Percentiles rank a stretch among this genome's conserved stretches.
These are phyloP conservation scores for Andrena minutula DNA, from an alignment of 2,888 invertebrate genomes.

Conservation along the genomic window DNA sequence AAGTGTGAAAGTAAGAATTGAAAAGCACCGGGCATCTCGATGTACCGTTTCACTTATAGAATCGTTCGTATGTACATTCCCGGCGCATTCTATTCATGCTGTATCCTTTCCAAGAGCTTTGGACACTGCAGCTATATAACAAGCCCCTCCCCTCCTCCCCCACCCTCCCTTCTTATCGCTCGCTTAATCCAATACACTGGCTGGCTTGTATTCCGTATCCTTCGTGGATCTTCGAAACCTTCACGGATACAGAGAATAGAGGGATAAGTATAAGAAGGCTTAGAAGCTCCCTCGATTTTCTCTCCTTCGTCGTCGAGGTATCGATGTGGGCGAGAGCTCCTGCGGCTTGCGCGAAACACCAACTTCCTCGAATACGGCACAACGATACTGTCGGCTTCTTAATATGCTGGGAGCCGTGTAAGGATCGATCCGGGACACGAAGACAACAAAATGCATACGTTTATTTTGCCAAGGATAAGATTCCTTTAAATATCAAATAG, in stretches of 20 bases:
- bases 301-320: conserved; percentile 53
- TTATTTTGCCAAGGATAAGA: not conserved
- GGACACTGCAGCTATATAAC: conserved; percentile 23
- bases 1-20: not conserved
- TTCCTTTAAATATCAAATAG: not conserved
- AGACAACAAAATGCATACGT: not conserved
- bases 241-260: conserved; percentile 41
- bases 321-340: conserved; percentile 56
- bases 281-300: conserved; percentile 47
- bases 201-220: conserved; percentile 50
- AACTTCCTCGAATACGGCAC: conserved; percentile 68
- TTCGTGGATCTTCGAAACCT: conserved; percentile 57
- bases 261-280: conserved; percentile 63
- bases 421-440: not conserved
- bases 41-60: not conserved
- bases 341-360: conserved; percentile 68
- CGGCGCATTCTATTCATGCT: conserved; percentile 28
- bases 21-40: not conserved
- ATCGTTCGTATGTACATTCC: conserved; percentile 22
- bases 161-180: conserved; percentile 37
- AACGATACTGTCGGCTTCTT: conserved; percentile 36
- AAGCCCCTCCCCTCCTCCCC: conserved; percentile 16
- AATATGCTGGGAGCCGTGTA: not conserved
- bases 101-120: conserved; percentile 20
- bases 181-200: conserved; percentile 62